phyloP scores from a whole-genome alignment of 2,888 invertebrate species.

The Acanthoscelides obtectus region DNA sequence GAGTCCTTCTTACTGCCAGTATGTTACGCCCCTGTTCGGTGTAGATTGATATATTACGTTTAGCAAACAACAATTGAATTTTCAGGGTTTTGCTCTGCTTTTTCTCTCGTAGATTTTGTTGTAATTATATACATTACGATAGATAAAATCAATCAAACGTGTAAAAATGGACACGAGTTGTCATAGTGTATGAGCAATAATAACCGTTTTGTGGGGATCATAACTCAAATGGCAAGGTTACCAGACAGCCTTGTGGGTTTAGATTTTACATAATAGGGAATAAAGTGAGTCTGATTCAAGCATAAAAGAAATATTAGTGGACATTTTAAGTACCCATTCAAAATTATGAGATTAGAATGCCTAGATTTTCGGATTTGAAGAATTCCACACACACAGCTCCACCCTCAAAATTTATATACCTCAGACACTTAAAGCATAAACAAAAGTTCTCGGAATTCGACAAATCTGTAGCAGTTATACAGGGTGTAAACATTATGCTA shows the following conservation, averaged over 20 bases:
- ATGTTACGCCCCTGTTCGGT: background rate
- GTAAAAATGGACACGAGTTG: background rate
- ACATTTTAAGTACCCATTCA: too few relatives aligned
- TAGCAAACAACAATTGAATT: background rate
- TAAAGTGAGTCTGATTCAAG: too few relatives aligned
- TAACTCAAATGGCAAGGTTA: background rate
- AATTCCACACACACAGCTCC: too few relatives aligned
- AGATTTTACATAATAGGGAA: background rate
- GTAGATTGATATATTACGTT: background rate
- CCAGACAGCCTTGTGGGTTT: background rate
- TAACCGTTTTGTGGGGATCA: background rate
- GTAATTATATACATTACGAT: background rate
- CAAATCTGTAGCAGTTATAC: too few relatives aligned
- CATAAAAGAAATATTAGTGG: too few relatives aligned
- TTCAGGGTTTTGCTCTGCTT: background rate
- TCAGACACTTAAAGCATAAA: too few relatives aligned
- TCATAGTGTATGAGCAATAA: background rate
- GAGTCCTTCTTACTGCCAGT: too few relatives aligned
- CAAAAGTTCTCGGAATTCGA: too few relatives aligned
- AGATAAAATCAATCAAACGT: background rate
- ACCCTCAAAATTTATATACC: too few relatives aligned
- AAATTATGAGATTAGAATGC: too few relatives aligned
- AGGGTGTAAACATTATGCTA: too few relatives aligned
- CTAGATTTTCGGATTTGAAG: too few relatives aligned
- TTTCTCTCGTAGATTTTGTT: background rate